A percentile compares a stretch with the other conserved stretches of the same genome.
phyloP scores from a whole-genome alignment of 53 echinoderm and acorn worm genomes.

The Echinometra lucunter region DNA sequence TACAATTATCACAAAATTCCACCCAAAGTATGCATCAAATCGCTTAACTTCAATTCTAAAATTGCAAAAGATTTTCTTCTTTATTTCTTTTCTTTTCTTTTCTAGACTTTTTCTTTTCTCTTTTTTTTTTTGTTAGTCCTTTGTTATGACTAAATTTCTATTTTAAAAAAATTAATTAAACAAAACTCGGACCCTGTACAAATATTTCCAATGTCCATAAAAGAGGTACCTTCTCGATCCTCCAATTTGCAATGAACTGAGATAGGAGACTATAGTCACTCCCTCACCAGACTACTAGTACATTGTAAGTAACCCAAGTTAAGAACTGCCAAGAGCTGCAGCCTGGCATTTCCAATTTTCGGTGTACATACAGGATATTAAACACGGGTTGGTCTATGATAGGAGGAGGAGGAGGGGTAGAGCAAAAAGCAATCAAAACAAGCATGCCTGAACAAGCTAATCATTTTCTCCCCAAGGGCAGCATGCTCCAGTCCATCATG shows the following conservation, averaged over 20 bases:
- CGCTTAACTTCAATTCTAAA: no score
- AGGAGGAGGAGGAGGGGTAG: not conserved
- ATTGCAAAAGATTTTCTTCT: no score
- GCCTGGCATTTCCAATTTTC: slow-evolving; percentile 24
- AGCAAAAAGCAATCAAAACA: slow-evolving; percentile 47
- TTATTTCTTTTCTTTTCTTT: no score
- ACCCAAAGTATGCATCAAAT: no score
- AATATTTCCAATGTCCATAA: no score
- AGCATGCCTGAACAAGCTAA: slow-evolving; percentile 26
- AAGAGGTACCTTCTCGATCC: not conserved
- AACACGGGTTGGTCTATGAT: slow-evolving; percentile 10
- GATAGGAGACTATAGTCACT: not conserved
- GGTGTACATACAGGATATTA: slow-evolving; percentile 41
- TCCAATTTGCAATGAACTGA: not conserved
- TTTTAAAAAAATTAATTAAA: no score
- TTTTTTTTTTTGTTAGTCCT: no score
- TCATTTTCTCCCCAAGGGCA: slow-evolving; percentile 37
- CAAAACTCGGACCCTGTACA: no score
- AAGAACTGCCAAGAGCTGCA: not conserved
- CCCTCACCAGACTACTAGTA: not conserved
- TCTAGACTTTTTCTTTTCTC: no score
- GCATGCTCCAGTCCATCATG: not conserved
- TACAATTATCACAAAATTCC: no score
- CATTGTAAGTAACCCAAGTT: not conserved
- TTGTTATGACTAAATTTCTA: no score